Percentiles rank a stretch among this genome's conserved stretches.
Evolutionary conservation across 2,797 vertebrate species (phyloP).

Genomic region (Lepus townsendii): DNA sequence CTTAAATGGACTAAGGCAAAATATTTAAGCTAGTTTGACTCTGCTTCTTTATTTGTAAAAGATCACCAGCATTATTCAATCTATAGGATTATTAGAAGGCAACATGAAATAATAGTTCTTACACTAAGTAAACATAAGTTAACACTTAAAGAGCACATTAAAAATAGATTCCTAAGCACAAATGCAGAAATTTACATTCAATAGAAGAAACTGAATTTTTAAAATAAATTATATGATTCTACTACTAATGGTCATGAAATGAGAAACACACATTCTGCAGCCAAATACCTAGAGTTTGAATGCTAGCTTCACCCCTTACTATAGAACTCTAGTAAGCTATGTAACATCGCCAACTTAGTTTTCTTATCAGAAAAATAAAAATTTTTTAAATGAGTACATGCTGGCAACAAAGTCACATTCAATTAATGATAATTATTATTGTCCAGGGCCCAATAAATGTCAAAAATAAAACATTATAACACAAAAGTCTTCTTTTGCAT

Average conservation of each 20-base stretch:
- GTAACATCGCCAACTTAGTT: background rate
- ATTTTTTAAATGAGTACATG: background rate
- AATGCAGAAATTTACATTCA: conserved; percentile 46
- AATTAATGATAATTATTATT: background rate
- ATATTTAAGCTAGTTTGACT: background rate
- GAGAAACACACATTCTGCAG: conserved; percentile 14
- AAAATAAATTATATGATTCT: background rate
- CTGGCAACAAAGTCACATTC: background rate
- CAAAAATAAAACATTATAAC: background rate
- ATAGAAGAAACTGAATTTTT: conserved; percentile 6
- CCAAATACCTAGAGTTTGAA: conserved; percentile 5
- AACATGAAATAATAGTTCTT: background rate
- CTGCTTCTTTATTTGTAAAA: background rate
- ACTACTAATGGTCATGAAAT: background rate
- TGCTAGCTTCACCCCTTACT: background rate
- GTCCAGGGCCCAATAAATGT: conserved; percentile 33
- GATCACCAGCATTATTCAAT: background rate
- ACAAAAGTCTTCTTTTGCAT: conserved; percentile 56
- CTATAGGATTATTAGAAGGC: background rate
- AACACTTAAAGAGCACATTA: background rate
- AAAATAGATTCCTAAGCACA: conserved; percentile 28
- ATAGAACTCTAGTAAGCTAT: background rate
- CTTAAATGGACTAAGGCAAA: conserved; percentile 1
- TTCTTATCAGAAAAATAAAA: conserved; percentile 4
- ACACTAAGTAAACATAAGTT: background rate